Percentiles rank a stretch among this genome's conserved stretches.
phyloP scores from a whole-genome alignment of 2,797 vertebrate genomes.

The Myotis pilosus region DNA sequence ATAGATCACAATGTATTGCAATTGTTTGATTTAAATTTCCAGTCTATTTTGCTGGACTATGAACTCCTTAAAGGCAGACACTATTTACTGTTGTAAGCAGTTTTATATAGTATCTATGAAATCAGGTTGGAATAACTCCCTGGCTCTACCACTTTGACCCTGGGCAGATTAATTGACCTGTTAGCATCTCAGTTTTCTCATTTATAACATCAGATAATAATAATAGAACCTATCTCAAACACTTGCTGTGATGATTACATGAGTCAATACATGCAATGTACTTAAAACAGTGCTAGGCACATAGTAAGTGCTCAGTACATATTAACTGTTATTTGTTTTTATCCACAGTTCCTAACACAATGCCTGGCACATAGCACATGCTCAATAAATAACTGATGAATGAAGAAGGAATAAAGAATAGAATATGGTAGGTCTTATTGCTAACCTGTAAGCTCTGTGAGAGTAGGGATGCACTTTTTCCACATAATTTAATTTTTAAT shows the following conservation, averaged over 20 bases:
- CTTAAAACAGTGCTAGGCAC: neutral
- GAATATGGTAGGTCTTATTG: neutral
- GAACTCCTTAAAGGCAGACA: neutral
- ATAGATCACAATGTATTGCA: neutral
- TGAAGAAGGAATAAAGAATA: neutral
- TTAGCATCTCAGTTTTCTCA: neutral
- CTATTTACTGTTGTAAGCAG: neutral
- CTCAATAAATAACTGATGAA: neutral
- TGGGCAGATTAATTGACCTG: neutral
- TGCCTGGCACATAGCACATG: neutral
- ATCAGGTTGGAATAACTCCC: neutral
- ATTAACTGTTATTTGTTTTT: neutral
- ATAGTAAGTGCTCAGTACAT: neutral
- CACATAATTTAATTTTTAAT: neutral
- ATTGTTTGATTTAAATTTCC: slow-evolving; percentile 17
- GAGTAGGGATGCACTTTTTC: neutral
- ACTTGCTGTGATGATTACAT: neutral
- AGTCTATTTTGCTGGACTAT: neutral
- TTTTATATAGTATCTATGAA: neutral
- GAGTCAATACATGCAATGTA: neutral
- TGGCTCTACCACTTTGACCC: neutral
- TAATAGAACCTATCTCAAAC: neutral
- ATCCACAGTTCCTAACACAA: neutral
- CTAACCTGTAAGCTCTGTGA: neutral
- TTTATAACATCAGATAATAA: slow-evolving; percentile 33